A percentile compares a stretch with the other conserved stretches of the same genome.
Conservation (phyloP, 2,113 vertebrate species). For the Ceyx cyanopectus region DNA sequence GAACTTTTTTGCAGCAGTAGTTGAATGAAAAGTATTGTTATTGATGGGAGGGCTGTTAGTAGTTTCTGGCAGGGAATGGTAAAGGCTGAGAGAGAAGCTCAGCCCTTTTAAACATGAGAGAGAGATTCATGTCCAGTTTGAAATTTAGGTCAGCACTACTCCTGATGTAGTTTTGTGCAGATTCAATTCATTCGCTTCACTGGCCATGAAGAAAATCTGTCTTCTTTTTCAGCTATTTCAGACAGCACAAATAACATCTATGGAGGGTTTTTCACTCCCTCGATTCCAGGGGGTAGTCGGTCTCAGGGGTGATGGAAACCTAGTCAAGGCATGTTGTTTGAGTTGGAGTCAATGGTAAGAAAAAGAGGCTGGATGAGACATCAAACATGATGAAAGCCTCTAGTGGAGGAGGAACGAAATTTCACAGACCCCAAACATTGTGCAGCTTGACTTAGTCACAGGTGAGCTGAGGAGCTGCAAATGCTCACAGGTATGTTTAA, state of each 20-base stretch:
- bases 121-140: not conserved
- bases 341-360: not conserved
- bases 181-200: not conserved
- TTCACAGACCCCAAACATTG: not conserved
- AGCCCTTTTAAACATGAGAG: not conserved
- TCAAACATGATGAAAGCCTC: not conserved
- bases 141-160: constrained; percentile 39
- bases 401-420: not conserved
- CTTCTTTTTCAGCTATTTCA: not conserved
- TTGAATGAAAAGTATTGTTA: not conserved
- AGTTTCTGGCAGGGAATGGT: not conserved
- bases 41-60: not conserved
- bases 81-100: not conserved
- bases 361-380: not conserved
- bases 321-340: not conserved
- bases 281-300: accelerated
- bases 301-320: not conserved
- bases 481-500: not conserved
- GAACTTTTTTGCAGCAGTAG: not conserved
- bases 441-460: not conserved
- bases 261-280: not conserved
- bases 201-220: not conserved
- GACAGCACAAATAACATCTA: not conserved
- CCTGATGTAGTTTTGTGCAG: constrained; percentile 7
- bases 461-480: not conserved